Evolutionary conservation across 2,888 invertebrate species (phyloP).

Genomic region (Xylota segnis): DNA sequence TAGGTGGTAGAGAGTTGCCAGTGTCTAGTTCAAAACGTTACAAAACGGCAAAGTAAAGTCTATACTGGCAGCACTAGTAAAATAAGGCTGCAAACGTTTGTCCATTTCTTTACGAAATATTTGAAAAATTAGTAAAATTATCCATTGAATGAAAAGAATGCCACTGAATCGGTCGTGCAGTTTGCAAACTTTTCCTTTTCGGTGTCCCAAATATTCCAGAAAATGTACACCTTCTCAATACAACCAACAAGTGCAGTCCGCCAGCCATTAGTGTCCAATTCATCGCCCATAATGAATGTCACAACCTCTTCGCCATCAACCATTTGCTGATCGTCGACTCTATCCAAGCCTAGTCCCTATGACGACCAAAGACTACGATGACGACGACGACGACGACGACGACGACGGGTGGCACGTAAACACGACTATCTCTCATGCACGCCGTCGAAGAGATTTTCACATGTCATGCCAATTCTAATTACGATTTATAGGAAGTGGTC

Average conservation of each 20-base stretch:
- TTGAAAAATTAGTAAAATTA: no score
- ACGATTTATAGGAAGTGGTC: conserved; percentile 71
- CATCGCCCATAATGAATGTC: conserved; percentile 59
- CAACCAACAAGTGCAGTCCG: conserved; percentile 26
- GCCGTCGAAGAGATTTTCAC: conserved; percentile 18
- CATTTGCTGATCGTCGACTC: conserved; percentile 10
- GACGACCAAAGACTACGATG: conserved; percentile 6
- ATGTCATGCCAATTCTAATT: conserved; percentile 74
- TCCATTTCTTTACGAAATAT: no score
- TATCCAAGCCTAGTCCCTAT: conserved; percentile 23
- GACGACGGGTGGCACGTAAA: conserved; percentile 44
- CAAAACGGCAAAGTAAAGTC: no score
- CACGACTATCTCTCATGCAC: conserved; percentile 52
- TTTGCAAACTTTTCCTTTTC: neutral
- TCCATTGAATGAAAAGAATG: no score
- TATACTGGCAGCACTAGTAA: no score
- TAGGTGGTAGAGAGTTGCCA: no score
- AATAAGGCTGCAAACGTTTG: no score
- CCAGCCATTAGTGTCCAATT: conserved; percentile 52
- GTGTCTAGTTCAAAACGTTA: no score
- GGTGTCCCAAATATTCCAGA: no score
- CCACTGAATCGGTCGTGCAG: no score
- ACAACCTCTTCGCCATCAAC: conserved; percentile 58
- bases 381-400: conserved; percentile 3
- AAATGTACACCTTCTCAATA: neutral